Percentiles rank a stretch among this genome's conserved stretches.
These are phyloP conservation scores for Hormaphis cornu DNA, from an alignment of 1,140 invertebrate genomes.

Conservation along the genomic window DNA sequence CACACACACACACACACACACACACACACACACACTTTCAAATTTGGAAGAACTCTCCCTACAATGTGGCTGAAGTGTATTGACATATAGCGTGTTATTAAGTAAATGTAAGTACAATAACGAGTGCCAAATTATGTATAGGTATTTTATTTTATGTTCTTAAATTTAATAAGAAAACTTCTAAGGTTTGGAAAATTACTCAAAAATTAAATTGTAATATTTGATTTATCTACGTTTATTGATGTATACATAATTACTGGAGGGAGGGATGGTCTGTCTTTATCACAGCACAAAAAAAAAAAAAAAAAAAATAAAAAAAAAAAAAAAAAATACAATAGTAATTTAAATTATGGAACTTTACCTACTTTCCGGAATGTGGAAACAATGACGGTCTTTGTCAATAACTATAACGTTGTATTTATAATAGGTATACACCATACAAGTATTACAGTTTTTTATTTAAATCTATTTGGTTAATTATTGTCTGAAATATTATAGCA, in stretches of 20 bases:
- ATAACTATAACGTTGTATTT: not conserved
- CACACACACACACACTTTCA: not conserved
- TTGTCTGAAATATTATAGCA: constrained; percentile 30
- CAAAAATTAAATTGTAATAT: not conserved
- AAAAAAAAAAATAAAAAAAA: not conserved
- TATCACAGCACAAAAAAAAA: constrained; percentile 16
- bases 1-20: not conserved
- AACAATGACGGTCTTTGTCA: not conserved
- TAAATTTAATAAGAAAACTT: not conserved
- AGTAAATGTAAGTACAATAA: constrained; percentile 25
- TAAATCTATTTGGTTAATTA: not conserved
- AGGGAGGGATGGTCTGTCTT: constrained; percentile 2
- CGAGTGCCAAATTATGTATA: constrained; percentile 16
- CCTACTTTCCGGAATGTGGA: constrained; percentile 30
- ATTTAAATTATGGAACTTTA: constrained; percentile 26
- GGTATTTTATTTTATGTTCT: not conserved
- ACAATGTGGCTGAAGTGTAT: constrained; percentile 23
- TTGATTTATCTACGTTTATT: not conserved
- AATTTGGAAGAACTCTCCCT: not conserved
- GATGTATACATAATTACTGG: constrained; percentile 1
- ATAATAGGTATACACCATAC: not conserved
- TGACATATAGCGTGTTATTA: not conserved
- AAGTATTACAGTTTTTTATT: not conserved
- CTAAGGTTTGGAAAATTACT: not conserved
- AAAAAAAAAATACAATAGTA: no score